Percentiles rank a stretch among this genome's conserved stretches.
phyloP scores from a whole-genome alignment of 64 coral and sea anemone genomes.

The Dendronephthya gigantea region DNA sequence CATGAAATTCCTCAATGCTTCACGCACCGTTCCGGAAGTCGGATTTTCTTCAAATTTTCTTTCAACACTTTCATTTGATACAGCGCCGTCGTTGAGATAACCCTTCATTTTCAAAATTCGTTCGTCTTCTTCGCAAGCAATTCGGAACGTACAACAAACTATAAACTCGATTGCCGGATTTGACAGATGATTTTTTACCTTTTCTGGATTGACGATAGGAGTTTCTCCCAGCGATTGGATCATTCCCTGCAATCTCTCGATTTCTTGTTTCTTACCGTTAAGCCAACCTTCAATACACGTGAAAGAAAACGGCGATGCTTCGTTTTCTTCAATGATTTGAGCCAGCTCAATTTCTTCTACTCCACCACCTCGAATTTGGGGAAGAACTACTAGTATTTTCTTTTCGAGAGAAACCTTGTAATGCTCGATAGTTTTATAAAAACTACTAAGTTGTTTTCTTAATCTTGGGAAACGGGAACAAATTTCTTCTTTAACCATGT shows the following conservation, averaged over 20 bases:
- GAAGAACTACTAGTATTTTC: slow-evolving; percentile 13
- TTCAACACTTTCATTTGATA: background rate
- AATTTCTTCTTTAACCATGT: slow-evolving; percentile 16
- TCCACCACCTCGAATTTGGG: slow-evolving; percentile 23
- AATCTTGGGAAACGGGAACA: slow-evolving; percentile 16
- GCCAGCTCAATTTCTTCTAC: slow-evolving; percentile 21
- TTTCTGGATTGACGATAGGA: slow-evolving; percentile 25
- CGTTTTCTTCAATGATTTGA: slow-evolving; percentile 18
- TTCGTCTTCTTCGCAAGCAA: slow-evolving; percentile 20
- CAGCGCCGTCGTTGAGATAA: background rate
- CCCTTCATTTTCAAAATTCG: slow-evolving; percentile 7
- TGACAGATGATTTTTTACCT: slow-evolving; percentile 21
- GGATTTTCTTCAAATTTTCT: too few species aligned
- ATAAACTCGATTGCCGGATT: slow-evolving; percentile 5
- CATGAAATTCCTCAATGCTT: slow-evolving; percentile 23
- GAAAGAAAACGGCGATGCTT: slow-evolving; percentile 30
- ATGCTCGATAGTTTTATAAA: background rate
- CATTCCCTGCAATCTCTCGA: slow-evolving; percentile 24
- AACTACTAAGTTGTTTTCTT: background rate
- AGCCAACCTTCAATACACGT: slow-evolving; percentile 18
- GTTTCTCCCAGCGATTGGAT: slow-evolving; percentile 11
- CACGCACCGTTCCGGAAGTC: background rate
- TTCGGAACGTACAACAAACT: slow-evolving; percentile 34
- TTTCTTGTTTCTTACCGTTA: slow-evolving; percentile 5
- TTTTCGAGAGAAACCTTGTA: slow-evolving; percentile 24